Conservation (phyloP, 2,888 invertebrate genomes). For the Eulithis testata region DNA sequence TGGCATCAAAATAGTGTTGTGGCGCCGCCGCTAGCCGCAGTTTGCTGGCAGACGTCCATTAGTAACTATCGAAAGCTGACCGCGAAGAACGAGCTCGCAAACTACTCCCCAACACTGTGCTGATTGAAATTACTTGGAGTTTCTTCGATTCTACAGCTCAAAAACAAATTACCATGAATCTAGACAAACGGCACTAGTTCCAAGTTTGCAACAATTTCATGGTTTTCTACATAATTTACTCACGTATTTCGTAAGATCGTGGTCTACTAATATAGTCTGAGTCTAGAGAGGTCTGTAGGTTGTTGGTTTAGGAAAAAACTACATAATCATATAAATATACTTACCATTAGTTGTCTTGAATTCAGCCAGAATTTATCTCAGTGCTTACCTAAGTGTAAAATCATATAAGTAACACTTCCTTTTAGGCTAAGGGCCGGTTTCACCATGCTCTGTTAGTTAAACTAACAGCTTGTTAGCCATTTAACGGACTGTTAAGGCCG, state of each 20-base stretch:
- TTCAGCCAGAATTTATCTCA: no score
- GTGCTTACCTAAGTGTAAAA: no score
- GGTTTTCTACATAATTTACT: background rate
- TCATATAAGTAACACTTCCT: background rate
- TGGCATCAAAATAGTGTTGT: conserved; percentile 58
- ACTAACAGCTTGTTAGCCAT: no score
- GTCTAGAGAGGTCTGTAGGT: no score
- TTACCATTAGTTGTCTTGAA: no score
- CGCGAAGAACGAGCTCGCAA: conserved; percentile 45
- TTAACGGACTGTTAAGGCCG: no score
- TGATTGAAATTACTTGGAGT: conserved; percentile 38
- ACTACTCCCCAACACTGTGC: conserved; percentile 31
- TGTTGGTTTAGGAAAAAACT: no score
- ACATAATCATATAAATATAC: no score
- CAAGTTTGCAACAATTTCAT: background rate
- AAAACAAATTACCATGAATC: conserved; percentile 26
- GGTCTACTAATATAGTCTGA: no score
- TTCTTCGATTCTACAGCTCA: conserved; percentile 22
- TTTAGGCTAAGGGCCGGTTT: no score
- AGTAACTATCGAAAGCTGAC: conserved; percentile 53
- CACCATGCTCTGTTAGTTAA: no score
- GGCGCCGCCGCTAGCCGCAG: conserved; percentile 47
- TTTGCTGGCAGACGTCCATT: conserved; percentile 68
- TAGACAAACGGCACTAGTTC: conserved; percentile 10
- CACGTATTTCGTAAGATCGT: background rate